Percentiles rank a stretch among this genome's conserved stretches.
These are phyloP conservation scores for Pollenia angustigena DNA, from an alignment of 2,888 invertebrate species.

Conservation along the genomic window DNA sequence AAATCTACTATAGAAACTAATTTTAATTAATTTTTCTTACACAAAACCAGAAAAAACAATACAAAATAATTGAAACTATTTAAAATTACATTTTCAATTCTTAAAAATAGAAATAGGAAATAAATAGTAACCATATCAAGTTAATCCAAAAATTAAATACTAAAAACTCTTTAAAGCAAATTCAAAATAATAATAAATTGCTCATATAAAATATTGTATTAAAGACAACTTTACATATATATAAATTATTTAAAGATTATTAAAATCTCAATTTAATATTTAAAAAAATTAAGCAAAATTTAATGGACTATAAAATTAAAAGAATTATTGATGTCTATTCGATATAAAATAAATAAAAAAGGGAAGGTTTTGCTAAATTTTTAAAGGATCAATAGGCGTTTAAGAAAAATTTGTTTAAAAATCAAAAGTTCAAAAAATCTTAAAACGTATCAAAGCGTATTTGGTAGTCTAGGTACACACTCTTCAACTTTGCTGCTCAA, in stretches of 20 bases:
- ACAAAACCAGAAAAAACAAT: conserved; percentile 33
- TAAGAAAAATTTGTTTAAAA: too few species aligned
- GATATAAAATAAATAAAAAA: too few species aligned
- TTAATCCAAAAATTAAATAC: conserved; percentile 37
- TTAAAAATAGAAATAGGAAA: conserved; percentile 10
- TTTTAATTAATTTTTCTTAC: conserved; percentile 61
- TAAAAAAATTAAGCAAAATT: not conserved
- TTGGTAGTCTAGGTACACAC: too few species aligned
- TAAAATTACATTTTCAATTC: conserved; percentile 18
- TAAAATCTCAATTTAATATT: conserved; percentile 6
- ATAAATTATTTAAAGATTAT: too few species aligned
- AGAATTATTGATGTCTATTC: too few species aligned
- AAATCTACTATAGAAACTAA: conserved; percentile 59
- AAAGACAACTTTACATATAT: conserved; percentile 9
- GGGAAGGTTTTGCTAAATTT: too few species aligned
- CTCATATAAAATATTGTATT: conserved; percentile 41
- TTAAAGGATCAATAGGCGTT: too few species aligned
- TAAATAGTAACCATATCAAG: conserved; percentile 61
- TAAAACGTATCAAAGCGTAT: too few species aligned
- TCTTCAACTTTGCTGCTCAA: too few species aligned
- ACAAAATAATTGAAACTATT: conserved; percentile 14
- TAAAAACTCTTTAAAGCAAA: conserved; percentile 9
- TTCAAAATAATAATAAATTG: conserved; percentile 25
- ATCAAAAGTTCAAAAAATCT: too few species aligned
- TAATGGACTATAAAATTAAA: too few species aligned